Conservation (phyloP, 2,888 invertebrate species). For the Anoplius nigerrimus region DNA sequence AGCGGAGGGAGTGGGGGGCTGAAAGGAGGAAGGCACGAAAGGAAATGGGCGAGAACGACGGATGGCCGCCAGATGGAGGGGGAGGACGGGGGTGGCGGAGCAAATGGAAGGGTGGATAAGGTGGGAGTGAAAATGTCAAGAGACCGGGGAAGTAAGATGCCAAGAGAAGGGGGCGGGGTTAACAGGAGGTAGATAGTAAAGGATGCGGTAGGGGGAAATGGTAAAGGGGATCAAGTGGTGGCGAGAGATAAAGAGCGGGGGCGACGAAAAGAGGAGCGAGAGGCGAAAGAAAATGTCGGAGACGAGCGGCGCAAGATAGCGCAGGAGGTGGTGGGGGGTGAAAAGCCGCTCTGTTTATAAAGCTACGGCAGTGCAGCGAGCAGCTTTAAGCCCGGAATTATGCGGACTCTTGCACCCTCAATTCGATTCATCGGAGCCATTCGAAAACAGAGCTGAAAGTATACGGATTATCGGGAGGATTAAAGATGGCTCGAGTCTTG, state of each 20-base stretch:
- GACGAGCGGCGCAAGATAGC: too few species aligned
- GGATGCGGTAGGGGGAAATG: background rate
- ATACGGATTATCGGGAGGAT: background rate
- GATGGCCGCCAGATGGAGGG: background rate
- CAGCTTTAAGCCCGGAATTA: constrained; percentile 39
- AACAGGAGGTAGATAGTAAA: too few species aligned
- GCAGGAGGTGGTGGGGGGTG: too few species aligned
- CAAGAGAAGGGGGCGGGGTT: too few species aligned
- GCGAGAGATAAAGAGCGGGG: background rate
- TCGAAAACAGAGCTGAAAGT: background rate
- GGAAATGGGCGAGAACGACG: background rate
- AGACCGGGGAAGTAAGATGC: background rate
- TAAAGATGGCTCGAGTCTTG: constrained; percentile 1
- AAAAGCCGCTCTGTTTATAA: constrained; percentile 19
- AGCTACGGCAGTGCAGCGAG: constrained; percentile 20
- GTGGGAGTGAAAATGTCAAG: background rate
- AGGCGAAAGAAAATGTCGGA: too few species aligned
- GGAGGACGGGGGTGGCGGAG: background rate
- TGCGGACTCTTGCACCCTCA: constrained; percentile 16
- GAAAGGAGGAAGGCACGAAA: too few species aligned
- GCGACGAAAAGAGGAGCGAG: background rate
- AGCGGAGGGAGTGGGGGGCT: background rate
- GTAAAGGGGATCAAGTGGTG: background rate
- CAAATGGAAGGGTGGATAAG: background rate
- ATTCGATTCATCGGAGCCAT: constrained; percentile 24